Evolutionary conservation across 1,140 invertebrate genomes (phyloP).

Genomic region (Drosophila navojoa): DNA sequence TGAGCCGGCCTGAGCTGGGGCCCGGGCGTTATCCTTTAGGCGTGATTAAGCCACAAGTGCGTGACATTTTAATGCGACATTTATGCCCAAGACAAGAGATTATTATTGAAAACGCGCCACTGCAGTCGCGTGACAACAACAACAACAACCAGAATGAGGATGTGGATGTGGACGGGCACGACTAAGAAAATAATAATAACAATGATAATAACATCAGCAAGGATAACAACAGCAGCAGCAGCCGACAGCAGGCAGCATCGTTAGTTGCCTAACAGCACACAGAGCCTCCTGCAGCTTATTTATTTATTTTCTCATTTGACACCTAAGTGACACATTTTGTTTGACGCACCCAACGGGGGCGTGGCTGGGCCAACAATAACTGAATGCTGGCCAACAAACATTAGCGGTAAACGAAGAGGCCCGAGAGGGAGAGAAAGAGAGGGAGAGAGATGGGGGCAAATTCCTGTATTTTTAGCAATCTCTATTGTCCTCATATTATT

Average conservation of each 20-base stretch:
- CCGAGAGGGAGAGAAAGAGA: too few species aligned
- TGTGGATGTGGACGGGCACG: not conserved
- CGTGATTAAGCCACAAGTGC: slow-evolving; percentile 81
- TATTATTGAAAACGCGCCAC: slow-evolving; percentile 75
- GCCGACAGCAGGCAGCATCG: slow-evolving; percentile 22
- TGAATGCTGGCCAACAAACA: not conserved
- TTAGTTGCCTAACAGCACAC: slow-evolving; percentile 55
- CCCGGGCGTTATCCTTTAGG: slow-evolving; percentile 67
- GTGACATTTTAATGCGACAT: slow-evolving; percentile 82
- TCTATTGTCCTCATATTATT: too few species aligned
- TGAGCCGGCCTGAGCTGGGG: not conserved
- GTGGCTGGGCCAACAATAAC: not conserved
- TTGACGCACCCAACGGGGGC: not conserved
- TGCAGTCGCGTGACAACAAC: slow-evolving; percentile 58
- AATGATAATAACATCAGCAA: slow-evolving; percentile 39
- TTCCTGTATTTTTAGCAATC: too few species aligned
- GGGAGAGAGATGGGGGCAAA: not conserved
- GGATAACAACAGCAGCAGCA: slow-evolving; percentile 29
- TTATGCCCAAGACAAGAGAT: slow-evolving; percentile 79
- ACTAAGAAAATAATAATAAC: slow-evolving; percentile 38
- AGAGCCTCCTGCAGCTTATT: slow-evolving; percentile 60
- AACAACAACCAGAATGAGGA: slow-evolving; percentile 18
- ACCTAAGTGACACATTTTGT: slow-evolving; percentile 71
- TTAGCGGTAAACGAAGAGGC: too few species aligned
- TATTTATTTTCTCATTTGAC: slow-evolving; percentile 73